Evolutionary conservation across 2,113 vertebrate species (phyloP).

Genomic region (Rousettus leschenaultii): DNA sequence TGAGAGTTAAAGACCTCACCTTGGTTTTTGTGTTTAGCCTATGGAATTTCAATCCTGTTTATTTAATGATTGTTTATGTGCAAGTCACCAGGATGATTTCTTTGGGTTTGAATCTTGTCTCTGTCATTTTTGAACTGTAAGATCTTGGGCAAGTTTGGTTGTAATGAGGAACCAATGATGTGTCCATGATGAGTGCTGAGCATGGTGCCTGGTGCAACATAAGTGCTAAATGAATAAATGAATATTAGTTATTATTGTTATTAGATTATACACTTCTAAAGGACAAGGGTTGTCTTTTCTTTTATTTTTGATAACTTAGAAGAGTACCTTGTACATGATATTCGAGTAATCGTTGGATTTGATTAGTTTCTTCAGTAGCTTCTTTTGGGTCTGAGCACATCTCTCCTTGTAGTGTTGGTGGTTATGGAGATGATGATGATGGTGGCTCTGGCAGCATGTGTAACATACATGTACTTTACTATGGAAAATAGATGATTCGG

Average conservation of each 20-base stretch:
- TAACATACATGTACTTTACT: background rate
- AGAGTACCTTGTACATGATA: background rate
- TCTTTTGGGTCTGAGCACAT: background rate
- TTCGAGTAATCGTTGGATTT: background rate
- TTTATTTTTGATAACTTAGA: background rate
- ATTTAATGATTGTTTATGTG: background rate
- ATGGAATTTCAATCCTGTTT: slow-evolving; percentile 7
- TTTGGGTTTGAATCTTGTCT: background rate
- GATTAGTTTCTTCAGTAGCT: background rate
- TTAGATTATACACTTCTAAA: background rate
- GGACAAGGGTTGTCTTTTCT: background rate
- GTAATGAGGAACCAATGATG: background rate
- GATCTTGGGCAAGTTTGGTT: background rate
- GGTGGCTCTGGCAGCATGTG: background rate
- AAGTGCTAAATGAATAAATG: background rate
- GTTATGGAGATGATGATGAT: background rate
- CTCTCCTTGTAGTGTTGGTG: background rate
- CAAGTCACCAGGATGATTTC: background rate
- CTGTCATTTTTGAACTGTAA: background rate
- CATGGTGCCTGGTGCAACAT: background rate
- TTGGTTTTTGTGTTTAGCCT: slow-evolving; percentile 41
- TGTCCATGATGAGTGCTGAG: background rate
- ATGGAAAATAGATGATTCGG: background rate
- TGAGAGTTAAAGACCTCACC: slow-evolving; percentile 13
- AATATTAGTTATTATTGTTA: background rate